Percentiles rank a stretch among this genome's conserved stretches.
These are phyloP conservation scores for Diaphora mendica DNA, from an alignment of 2,888 invertebrate species.

Conservation along the genomic window DNA sequence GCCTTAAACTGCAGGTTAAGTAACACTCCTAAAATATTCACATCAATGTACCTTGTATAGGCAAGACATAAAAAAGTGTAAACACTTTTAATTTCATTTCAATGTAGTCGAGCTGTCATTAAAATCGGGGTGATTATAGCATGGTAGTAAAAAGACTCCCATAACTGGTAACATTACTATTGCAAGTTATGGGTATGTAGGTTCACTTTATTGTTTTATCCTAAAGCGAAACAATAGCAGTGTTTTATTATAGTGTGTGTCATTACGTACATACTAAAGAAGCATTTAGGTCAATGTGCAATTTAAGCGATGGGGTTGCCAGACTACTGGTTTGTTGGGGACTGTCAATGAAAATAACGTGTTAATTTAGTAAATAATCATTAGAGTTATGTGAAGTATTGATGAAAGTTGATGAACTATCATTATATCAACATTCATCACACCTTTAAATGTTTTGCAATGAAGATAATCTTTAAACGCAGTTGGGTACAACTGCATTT, in stretches of 20 bases:
- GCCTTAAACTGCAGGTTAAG: neutral
- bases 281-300: slow-evolving; percentile 44
- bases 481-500: too few relatives aligned
- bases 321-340: neutral
- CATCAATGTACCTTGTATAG: neutral
- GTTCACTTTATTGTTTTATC: slow-evolving; percentile 33
- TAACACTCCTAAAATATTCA: neutral
- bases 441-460: too few relatives aligned
- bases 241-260: slow-evolving; percentile 22
- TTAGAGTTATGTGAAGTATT: neutral
- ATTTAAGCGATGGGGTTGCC: slow-evolving; percentile 33
- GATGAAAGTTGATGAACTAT: neutral
- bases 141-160: neutral
- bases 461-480: too few relatives aligned
- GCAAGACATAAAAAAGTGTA: neutral
- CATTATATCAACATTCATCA: too few relatives aligned
- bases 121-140: neutral
- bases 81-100: neutral
- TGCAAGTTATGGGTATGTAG: slow-evolving; percentile 1
- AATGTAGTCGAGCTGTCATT: slow-evolving; percentile 1
- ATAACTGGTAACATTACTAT: slow-evolving; percentile 1
- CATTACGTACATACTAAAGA: slow-evolving; percentile 34
- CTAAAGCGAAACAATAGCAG: slow-evolving; percentile 37
- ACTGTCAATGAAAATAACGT: neutral
- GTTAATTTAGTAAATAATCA: neutral